These are phyloP conservation scores for Brachionus paranguensis DNA, from an alignment of 1,140 invertebrate species.

Conservation along the genomic window DNA sequence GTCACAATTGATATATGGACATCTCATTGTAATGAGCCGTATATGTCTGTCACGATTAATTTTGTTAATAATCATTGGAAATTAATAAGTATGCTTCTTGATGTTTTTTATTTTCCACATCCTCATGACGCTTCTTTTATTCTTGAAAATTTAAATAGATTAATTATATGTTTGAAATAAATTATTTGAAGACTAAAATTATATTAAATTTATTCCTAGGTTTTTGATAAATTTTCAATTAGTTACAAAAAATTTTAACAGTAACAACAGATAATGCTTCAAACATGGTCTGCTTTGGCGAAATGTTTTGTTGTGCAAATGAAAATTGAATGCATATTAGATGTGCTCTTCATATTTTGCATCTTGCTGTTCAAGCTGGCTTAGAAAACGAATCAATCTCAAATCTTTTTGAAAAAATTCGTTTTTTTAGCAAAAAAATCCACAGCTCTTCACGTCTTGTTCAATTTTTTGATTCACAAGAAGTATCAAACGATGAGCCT, in stretches of 20 bases:
- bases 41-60: conserved; percentile 44
- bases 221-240: neutral
- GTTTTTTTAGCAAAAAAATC: neutral
- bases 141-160: conserved; percentile 37
- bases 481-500: too few relatives aligned
- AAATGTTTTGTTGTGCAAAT: neutral
- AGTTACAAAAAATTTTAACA: neutral
- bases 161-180: neutral
- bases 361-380: neutral
- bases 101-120: conserved; percentile 41
- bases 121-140: conserved; percentile 42
- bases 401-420: neutral
- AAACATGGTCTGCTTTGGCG: neutral
- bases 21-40: conserved; percentile 42
- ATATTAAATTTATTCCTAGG: neutral
- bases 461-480: too few relatives aligned
- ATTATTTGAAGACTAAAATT: too few relatives aligned
- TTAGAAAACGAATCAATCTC: neutral
- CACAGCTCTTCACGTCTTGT: neutral
- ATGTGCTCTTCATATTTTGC: neutral
- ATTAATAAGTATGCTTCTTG: conserved; percentile 14
- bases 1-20: conserved; percentile 46
- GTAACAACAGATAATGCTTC: neutral
- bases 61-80: conserved; percentile 43
- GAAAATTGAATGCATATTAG: neutral